phyloP scores from a whole-genome alignment of 2,113 vertebrate genomes.

The Irena cyanogastra region DNA sequence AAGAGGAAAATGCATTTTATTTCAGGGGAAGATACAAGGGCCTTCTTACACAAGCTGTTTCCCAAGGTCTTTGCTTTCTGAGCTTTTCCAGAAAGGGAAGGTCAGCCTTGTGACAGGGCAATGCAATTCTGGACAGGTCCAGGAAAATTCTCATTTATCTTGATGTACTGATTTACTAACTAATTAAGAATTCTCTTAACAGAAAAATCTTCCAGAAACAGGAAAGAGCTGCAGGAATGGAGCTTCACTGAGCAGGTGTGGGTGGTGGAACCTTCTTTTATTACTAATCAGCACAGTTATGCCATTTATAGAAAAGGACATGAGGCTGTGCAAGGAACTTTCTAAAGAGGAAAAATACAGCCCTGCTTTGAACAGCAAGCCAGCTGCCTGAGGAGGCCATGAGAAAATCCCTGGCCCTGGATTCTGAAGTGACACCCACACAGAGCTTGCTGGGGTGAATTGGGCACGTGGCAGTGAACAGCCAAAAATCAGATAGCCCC shows the following conservation, averaged over 20 bases:
- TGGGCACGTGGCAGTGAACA: not conserved
- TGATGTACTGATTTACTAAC: not conserved
- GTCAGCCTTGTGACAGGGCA: not conserved
- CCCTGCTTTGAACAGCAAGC: not conserved
- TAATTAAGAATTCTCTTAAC: not conserved
- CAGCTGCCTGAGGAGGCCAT: not conserved
- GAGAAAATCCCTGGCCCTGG: not conserved
- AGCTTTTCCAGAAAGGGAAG: not conserved
- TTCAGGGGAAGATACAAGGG: not conserved
- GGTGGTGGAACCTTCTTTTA: constrained; percentile 56
- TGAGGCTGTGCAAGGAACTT: not conserved
- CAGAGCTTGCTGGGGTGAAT: not conserved
- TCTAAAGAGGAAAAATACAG: constrained; percentile 15
- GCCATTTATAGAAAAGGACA: constrained; percentile 61
- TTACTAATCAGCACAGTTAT: constrained; percentile 57
- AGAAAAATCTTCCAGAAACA: not conserved
- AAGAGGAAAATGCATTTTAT: not conserved
- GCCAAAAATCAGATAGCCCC: not conserved
- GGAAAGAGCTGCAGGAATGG: constrained; percentile 21
- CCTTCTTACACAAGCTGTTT: not conserved
- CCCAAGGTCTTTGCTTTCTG: not conserved
- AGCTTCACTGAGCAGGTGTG: constrained; percentile 45
- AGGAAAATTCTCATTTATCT: not conserved
- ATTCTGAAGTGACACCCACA: not conserved
- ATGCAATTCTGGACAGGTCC: not conserved